Evolutionary conservation across 2,888 invertebrate species (phyloP).

Genomic region (Sarcophaga rosellei): DNA sequence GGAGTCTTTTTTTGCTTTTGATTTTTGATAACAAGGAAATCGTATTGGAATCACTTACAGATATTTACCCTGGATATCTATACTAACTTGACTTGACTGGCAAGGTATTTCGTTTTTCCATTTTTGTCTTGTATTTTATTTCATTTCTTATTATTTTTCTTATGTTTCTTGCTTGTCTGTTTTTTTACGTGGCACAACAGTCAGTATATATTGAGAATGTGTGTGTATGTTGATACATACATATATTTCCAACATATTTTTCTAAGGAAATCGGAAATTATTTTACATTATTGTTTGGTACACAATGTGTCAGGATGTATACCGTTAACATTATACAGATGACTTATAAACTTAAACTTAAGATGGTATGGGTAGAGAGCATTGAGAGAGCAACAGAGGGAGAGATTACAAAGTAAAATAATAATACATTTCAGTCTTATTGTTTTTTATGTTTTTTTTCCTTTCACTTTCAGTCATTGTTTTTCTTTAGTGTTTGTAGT

Average conservation of each 20-base stretch:
- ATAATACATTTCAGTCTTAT: not conserved
- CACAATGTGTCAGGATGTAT: conserved; percentile 72
- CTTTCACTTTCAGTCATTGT: conserved; percentile 10
- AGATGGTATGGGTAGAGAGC: conserved; percentile 16
- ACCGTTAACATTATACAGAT: conserved; percentile 63
- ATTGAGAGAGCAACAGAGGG: not conserved
- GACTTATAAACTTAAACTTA: conserved; percentile 58
- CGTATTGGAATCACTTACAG: conserved; percentile 80
- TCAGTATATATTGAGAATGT: not conserved
- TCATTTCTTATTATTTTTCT: conserved; percentile 9
- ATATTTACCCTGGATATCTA: conserved; percentile 72
- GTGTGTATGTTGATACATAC: conserved; percentile 14
- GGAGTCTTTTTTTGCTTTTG: conserved; percentile 71
- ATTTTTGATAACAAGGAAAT: conserved; percentile 75
- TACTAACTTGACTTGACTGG: conserved; percentile 20
- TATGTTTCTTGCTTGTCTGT: not conserved
- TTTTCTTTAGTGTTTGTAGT: not conserved
- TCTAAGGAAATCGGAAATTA: conserved; percentile 78
- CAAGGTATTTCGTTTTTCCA: conserved; percentile 34
- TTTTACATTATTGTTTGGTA: conserved; percentile 77
- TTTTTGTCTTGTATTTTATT: conserved; percentile 37
- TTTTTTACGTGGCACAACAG: not conserved
- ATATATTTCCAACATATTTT: conserved; percentile 32
- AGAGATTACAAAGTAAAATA: not conserved
- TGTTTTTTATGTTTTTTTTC: conserved; percentile 11